Evolutionary conservation across 2,113 vertebrate species (phyloP).

Genomic region (Oriolus oriolus): DNA sequence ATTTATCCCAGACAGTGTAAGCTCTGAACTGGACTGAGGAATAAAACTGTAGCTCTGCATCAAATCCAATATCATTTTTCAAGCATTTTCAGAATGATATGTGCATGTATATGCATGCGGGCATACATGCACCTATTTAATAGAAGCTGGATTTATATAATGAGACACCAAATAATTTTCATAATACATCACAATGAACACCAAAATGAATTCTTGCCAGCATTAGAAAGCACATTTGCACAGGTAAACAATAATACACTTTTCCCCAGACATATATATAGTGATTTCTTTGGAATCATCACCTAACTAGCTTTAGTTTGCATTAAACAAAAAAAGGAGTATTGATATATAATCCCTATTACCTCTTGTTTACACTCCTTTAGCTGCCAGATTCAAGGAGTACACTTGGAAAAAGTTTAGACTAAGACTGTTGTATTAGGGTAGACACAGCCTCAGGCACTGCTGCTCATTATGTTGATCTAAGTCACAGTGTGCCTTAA

Average conservation of each 20-base stretch:
- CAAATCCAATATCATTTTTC: not conserved
- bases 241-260: not conserved
- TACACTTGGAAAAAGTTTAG: not conserved
- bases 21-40: not conserved
- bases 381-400: not conserved
- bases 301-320: not conserved
- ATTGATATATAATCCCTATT: not conserved
- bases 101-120: not conserved
- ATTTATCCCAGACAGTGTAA: not conserved
- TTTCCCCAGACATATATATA: not conserved
- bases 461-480: slow-evolving; percentile 36
- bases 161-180: not conserved
- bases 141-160: not conserved
- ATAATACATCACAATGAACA: fast-evolving
- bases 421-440: not conserved
- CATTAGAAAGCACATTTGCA: not conserved
- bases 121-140: fast-evolving
- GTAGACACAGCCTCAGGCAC: not conserved
- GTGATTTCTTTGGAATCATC: not conserved
- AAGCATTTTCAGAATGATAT: not conserved
- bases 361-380: not conserved
- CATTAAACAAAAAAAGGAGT: not conserved
- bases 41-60: not conserved
- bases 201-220: not conserved
- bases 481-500: slow-evolving; percentile 16